These are phyloP conservation scores for Epiblema foenella DNA, from an alignment of 2,888 invertebrate species.

Conservation along the genomic window DNA sequence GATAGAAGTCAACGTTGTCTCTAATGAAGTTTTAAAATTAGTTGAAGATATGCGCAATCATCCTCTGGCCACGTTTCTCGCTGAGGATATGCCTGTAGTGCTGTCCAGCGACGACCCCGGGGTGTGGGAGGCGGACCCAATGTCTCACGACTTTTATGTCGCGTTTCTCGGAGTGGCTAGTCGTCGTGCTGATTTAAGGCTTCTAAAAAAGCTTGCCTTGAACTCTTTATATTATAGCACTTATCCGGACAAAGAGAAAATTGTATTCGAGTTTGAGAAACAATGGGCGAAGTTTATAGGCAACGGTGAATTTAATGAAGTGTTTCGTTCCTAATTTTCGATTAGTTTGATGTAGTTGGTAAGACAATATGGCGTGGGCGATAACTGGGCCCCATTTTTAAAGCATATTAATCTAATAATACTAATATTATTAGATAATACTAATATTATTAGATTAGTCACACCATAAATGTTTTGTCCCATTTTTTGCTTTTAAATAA, in stretches of 20 bases:
- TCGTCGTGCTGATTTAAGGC: conserved; percentile 87
- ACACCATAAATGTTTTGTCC: too few relatives aligned
- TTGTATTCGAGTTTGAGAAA: conserved; percentile 70
- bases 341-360: too few relatives aligned
- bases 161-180: conserved; percentile 91
- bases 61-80: conserved; percentile 87
- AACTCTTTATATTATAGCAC: conserved; percentile 90
- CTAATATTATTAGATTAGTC: too few relatives aligned
- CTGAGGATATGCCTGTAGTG: conserved; percentile 89
- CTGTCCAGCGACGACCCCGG: conserved; percentile 92
- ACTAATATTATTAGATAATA: too few relatives aligned
- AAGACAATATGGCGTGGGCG: background rate
- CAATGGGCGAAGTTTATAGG: conserved; percentile 74
- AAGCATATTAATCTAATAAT: too few relatives aligned
- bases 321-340: background rate
- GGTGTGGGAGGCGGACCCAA: conserved; percentile 88
- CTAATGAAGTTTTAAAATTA: conserved; percentile 90
- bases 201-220: conserved; percentile 89
- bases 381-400: background rate
- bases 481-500: too few relatives aligned
- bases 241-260: conserved; percentile 72
- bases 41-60: conserved; percentile 91
- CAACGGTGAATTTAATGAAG: conserved; percentile 51
- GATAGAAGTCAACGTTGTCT: conserved; percentile 92
- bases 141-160: conserved; percentile 92